Percentiles rank a stretch among this genome's conserved stretches.
These are phyloP conservation scores for Nemoura dubitans DNA, from an alignment of 2,888 invertebrate species.

Conservation along the genomic window DNA sequence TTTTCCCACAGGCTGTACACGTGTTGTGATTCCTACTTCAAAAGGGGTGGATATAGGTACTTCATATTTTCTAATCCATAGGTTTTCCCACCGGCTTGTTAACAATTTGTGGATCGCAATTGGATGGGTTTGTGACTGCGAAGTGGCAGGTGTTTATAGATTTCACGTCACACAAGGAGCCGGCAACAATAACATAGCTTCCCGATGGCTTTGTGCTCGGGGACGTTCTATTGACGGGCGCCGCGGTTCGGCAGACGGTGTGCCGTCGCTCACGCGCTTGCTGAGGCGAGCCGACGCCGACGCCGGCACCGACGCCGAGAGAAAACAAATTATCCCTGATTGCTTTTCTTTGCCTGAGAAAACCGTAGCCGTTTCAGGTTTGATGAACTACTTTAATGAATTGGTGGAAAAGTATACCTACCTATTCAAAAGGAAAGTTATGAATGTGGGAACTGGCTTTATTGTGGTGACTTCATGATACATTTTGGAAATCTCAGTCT, in stretches of 20 bases:
- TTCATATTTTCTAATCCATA: slow-evolving; percentile 4
- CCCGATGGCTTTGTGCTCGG: not conserved
- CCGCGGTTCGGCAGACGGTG: not conserved
- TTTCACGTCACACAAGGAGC: slow-evolving; percentile 39
- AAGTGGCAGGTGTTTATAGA: slow-evolving; percentile 44
- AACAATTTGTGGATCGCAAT: slow-evolving; percentile 15
- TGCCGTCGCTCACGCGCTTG: not conserved
- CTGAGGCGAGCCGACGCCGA: not conserved
- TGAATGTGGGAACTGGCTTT: no score
- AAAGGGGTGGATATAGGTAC: not conserved
- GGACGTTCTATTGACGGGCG: not conserved
- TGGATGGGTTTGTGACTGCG: slow-evolving; percentile 26
- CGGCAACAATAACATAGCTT: slow-evolving; percentile 2
- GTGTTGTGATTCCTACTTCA: not conserved
- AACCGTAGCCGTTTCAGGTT: not conserved
- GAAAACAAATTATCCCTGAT: slow-evolving; percentile 38
- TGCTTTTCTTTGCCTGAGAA: slow-evolving; percentile 20
- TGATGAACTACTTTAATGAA: slow-evolving; percentile 7
- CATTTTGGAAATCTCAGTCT: no score
- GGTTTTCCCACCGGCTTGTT: not conserved
- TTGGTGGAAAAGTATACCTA: not conserved
- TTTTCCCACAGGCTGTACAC: not conserved
- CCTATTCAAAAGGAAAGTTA: not conserved
- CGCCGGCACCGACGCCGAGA: not conserved
- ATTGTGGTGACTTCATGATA: no score